Conservation (phyloP, 2,888 invertebrate genomes). For the Xylophagus ater region DNA sequence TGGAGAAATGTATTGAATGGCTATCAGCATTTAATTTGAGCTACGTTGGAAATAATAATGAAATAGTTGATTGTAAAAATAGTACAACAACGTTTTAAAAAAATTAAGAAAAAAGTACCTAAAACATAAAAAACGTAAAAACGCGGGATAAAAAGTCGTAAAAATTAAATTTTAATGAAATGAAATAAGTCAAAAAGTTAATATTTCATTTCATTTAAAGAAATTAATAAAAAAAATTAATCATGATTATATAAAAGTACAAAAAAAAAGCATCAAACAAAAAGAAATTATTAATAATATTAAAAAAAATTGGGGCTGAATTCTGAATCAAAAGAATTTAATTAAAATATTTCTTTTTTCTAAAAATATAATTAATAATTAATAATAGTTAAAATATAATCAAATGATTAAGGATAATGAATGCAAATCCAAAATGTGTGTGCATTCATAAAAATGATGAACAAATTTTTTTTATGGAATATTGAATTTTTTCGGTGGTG, state of each 20-base stretch:
- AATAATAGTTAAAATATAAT: no score
- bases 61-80: constrained; percentile 83
- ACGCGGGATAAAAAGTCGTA: no score
- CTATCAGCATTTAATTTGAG: constrained; percentile 68
- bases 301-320: no score
- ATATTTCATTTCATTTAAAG: not conserved
- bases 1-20: constrained; percentile 78
- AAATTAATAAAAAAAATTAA: not conserved
- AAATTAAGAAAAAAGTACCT: constrained; percentile 2
- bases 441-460: no score
- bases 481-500: no score
- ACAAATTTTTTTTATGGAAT: no score
- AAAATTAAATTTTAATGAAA: not conserved
- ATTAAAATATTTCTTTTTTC: no score
- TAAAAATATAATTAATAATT: no score
- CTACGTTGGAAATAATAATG: constrained; percentile 53
- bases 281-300: no score
- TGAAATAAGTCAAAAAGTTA: not conserved
- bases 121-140: not conserved
- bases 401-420: no score
- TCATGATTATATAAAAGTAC: not conserved
- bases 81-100: constrained; percentile 16
- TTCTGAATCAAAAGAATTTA: no score
- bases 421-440: no score
- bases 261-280: not conserved